phyloP scores from a whole-genome alignment of 2,797 vertebrate genomes.

The Sternotherus odoratus region DNA sequence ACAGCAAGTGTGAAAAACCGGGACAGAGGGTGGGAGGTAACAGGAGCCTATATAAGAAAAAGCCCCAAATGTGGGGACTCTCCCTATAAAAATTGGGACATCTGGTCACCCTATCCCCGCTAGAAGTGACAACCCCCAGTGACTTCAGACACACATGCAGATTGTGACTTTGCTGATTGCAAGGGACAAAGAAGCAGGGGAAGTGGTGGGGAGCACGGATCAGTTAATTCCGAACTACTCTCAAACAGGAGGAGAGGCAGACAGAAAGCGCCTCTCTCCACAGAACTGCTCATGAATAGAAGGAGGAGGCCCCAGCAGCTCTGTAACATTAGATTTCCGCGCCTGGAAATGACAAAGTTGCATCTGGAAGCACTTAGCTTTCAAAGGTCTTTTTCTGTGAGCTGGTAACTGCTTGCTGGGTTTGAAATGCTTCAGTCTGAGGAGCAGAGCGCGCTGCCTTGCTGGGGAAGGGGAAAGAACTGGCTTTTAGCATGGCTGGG shows the following conservation, averaged over 20 bases:
- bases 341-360: neutral
- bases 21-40: too few species aligned
- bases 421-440: neutral
- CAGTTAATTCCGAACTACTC: neutral
- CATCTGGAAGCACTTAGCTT: neutral
- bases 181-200: neutral
- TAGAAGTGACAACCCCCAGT: neutral
- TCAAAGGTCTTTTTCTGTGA: neutral
- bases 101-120: too few species aligned
- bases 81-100: too few species aligned
- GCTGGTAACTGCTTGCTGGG: neutral
- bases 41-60: too few species aligned
- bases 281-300: neutral
- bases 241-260: neutral
- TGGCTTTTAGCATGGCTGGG: neutral
- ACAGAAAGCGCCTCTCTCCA: neutral
- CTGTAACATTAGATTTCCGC: too few species aligned
- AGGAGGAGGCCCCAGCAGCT: neutral
- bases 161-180: neutral
- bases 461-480: neutral
- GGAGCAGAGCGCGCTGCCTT: neutral
- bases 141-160: neutral
- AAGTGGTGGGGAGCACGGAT: neutral
- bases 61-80: too few species aligned
- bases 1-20: too few species aligned